Base-by-base conservation (phyloP, 2,888 invertebrate genomes). In the Sarcophaga caerulescens region DNA sequence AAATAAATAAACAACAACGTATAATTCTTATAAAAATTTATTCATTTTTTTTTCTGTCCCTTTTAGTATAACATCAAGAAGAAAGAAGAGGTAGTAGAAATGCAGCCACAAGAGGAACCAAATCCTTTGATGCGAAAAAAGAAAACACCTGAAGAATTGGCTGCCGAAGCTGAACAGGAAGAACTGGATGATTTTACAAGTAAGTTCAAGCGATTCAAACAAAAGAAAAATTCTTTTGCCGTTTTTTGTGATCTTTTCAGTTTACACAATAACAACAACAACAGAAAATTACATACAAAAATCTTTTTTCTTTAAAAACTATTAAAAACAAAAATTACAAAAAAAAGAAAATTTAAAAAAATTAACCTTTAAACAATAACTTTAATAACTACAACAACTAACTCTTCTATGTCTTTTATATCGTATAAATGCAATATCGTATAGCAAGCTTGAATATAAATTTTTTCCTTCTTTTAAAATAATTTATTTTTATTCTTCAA, bases 111-210 rank as follows among this genome's bases (percentile, higher is more conserved):
- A 91, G 97, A 97, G 94, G 97, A 97, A 89, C 97, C 97, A 91
- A 98, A 98, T 94, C 98, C 98, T 79, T 95, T 99, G 91, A 99
- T 99, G 96, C 96, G 99, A 93, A 98, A 98, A 95, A 99, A 99
- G 95, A 99, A 99, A 94, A 99, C 99, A 86, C 99, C 99, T 1
- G 99, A 99, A 93, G 99, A 99, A 93, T 94, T 99, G 91, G 99
- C 99, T 84, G 97, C 98, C 68, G 99, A 99, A 93, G 99, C 98
- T 69, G 98, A 98, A 94, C 97, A 97, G 76, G 98, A 97, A 93
- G 98, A 98, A 93, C 97, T 98, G 94, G 98, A 98, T 92, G 98
- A 98, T 94, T 97, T 98, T 94, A 98, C 98, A 93, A 98, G 98
- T 98, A 93, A 96, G 95, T 94, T 83, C 65, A 60, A 62, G 57